phyloP scores from a whole-genome alignment of 2,113 vertebrate genomes.

The Reinhardtius hippoglossoides region DNA sequence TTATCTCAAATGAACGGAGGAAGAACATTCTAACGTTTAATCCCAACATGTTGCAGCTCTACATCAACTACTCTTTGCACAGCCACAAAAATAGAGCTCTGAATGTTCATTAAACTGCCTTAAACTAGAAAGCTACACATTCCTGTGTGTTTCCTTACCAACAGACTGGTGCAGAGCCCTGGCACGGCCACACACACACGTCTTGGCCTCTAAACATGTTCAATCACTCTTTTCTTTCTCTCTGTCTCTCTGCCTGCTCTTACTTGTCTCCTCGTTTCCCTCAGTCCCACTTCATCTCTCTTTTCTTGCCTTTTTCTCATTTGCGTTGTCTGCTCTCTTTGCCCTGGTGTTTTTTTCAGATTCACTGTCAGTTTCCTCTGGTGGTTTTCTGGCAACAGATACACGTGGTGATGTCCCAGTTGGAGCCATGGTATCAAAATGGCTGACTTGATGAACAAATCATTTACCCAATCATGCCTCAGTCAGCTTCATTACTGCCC shows the following conservation, averaged over 20 bases:
- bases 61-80: constrained; percentile 31
- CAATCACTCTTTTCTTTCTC: constrained; percentile 29
- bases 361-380: constrained; percentile 12
- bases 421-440: neutral
- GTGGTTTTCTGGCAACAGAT: constrained; percentile 8
- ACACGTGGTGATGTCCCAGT: neutral
- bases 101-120: constrained; percentile 82
- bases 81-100: constrained; percentile 54
- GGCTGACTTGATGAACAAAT: neutral
- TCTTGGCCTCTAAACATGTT: constrained; percentile 49
- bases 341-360: neutral
- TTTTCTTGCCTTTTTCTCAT: neutral
- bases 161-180: constrained; percentile 75
- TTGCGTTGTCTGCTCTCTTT: neutral
- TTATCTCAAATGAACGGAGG: neutral
- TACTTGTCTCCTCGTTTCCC: constrained; percentile 27
- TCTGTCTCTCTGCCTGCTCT: constrained; percentile 14
- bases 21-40: constrained; percentile 14
- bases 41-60: neutral
- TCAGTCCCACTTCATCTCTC: constrained; percentile 18
- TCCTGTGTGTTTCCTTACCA: constrained; percentile 81
- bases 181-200: constrained; percentile 66
- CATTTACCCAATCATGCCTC: neutral
- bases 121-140: constrained; percentile 81
- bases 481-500: neutral